Evolutionary conservation across 2,113 vertebrate genomes (phyloP).

Genomic region (Geococcyx californianus): DNA sequence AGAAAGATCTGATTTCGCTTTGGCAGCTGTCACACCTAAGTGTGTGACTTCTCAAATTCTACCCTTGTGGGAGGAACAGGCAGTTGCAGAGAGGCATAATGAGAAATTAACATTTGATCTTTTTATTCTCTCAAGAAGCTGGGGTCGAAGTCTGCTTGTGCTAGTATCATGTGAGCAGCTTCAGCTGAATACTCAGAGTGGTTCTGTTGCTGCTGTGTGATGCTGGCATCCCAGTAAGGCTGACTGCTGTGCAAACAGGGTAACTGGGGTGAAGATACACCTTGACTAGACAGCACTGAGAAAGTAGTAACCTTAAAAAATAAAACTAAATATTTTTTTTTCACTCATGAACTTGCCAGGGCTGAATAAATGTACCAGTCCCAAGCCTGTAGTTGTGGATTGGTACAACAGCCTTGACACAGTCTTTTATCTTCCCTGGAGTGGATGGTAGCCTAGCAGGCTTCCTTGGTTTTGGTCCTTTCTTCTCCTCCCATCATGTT

Average conservation of each 20-base stretch:
- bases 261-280: background rate
- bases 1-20: background rate
- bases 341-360: background rate
- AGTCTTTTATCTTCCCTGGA: background rate
- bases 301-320: background rate
- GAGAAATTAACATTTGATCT: background rate
- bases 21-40: background rate
- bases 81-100: background rate
- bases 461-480: background rate
- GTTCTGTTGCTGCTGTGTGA: background rate
- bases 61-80: background rate
- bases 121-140: background rate
- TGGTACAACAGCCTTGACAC: background rate
- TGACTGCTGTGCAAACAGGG: background rate
- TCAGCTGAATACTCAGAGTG: background rate
- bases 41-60: background rate
- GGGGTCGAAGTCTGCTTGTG: rapidly evolving
- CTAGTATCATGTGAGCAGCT: background rate
- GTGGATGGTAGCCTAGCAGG: background rate
- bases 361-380: background rate
- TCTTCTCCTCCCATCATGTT: background rate
- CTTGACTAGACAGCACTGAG: background rate
- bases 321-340: background rate
- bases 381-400: background rate
- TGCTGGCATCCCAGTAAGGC: background rate